Evolutionary conservation across 2,888 invertebrate species (phyloP).

Genomic region (Drosophila limbata): DNA sequence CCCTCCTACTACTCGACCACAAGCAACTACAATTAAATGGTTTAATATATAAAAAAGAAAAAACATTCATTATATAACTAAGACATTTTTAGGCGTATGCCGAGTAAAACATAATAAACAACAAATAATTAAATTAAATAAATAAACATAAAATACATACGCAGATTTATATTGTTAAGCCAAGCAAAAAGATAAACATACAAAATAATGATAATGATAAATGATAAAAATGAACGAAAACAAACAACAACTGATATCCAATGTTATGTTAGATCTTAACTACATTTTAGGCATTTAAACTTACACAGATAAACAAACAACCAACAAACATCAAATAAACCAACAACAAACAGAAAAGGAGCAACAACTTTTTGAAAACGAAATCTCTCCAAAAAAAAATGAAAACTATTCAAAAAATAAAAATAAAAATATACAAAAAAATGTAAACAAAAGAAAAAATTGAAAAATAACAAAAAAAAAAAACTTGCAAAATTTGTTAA

Average conservation of each 20-base stretch:
- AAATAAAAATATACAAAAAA: slow-evolving; percentile 58
- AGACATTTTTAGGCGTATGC: slow-evolving; percentile 73
- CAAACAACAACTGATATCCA: slow-evolving; percentile 68
- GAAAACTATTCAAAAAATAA: slow-evolving; percentile 43
- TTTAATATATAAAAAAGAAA: slow-evolving; percentile 46
- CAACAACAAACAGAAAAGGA: slow-evolving; percentile 65
- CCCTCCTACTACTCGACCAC: slow-evolving; percentile 58
- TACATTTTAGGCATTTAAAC: slow-evolving; percentile 77
- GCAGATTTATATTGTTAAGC: slow-evolving; percentile 72
- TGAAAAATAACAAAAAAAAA: slow-evolving; percentile 58
- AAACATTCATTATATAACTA: slow-evolving; percentile 72
- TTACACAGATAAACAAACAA: slow-evolving; percentile 53
- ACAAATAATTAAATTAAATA: slow-evolving; percentile 32
- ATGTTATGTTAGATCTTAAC: slow-evolving; percentile 74
- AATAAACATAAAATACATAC: slow-evolving; percentile 44
- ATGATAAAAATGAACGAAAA: slow-evolving; percentile 22
- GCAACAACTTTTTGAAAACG: slow-evolving; percentile 73
- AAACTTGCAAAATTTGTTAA: slow-evolving; percentile 71
- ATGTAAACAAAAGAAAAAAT: slow-evolving; percentile 56
- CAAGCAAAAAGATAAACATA: slow-evolving; percentile 49
- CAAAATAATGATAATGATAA: slow-evolving; percentile 34
- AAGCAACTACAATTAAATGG: slow-evolving; percentile 72
- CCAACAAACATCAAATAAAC: slow-evolving; percentile 52
- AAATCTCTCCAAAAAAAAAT: slow-evolving; percentile 77
- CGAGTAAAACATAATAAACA: slow-evolving; percentile 56